phyloP scores from a whole-genome alignment of 2,113 vertebrate genomes.

The Syngnathoides biaculeatus region DNA sequence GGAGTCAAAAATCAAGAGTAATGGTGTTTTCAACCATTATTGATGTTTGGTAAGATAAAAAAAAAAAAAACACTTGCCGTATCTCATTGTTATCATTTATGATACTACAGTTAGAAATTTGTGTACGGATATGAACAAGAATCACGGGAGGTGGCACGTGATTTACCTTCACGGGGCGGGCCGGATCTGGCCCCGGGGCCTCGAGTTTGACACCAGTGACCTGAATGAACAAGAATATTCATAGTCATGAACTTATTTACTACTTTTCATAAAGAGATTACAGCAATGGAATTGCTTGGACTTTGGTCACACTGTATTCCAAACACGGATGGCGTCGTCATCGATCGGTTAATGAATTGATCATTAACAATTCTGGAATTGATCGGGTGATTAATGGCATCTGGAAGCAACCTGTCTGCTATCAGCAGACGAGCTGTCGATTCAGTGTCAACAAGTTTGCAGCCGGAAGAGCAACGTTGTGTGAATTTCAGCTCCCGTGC shows the following conservation, averaged over 20 bases:
- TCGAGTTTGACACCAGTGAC: too few species aligned
- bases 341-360: neutral
- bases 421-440: neutral
- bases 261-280: neutral
- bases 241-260: neutral
- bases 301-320: neutral
- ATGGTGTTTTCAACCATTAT: too few species aligned
- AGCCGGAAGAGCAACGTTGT: neutral
- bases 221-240: neutral
- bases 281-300: neutral
- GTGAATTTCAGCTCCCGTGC: neutral
- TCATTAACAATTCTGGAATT: slow-evolving; percentile 1
- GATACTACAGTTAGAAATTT: too few species aligned
- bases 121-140: too few species aligned
- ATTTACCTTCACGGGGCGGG: too few species aligned
- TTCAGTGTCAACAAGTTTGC: neutral
- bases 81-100: too few species aligned
- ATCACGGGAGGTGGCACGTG: too few species aligned
- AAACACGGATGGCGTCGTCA: neutral
- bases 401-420: neutral
- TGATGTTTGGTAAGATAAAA: too few species aligned
- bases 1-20: too few species aligned
- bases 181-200: too few species aligned
- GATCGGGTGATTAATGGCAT: neutral
- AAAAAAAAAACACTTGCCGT: too few species aligned